Conservation (phyloP, 2,888 invertebrate species). For the Entomobrya proxima region DNA sequence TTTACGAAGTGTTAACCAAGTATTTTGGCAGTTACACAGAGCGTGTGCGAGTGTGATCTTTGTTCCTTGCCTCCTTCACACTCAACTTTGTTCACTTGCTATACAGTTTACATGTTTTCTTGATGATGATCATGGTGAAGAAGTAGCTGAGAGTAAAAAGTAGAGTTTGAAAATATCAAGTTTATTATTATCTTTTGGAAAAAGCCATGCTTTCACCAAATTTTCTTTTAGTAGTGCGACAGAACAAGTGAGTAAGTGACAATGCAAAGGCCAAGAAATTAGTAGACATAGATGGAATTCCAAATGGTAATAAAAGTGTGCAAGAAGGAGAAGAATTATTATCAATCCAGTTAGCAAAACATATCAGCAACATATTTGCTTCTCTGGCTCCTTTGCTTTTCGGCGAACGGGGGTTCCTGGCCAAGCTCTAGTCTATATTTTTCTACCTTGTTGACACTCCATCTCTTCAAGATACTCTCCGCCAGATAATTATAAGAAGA, state of each 20-base stretch:
- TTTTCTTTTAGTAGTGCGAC: conserved; percentile 20
- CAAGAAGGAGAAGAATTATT: conserved; percentile 18
- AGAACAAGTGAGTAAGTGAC: conserved; percentile 16
- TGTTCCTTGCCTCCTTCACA: conserved; percentile 15
- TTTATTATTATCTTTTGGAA: conserved; percentile 51
- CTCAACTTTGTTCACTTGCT: conserved; percentile 28
- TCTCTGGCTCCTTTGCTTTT: conserved; percentile 7
- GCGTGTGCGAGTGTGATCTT: conserved; percentile 34
- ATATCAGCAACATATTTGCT: neutral
- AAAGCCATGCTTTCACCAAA: conserved; percentile 42
- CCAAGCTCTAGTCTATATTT: conserved; percentile 34
- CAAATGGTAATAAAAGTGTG: conserved; percentile 39
- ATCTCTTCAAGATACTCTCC: conserved; percentile 9
- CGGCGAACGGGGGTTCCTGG: neutral
- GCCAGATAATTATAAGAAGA: conserved; percentile 7
- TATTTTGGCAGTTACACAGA: conserved; percentile 59
- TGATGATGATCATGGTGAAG: conserved; percentile 1
- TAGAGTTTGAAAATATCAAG: conserved; percentile 31
- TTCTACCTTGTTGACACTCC: conserved; percentile 46
- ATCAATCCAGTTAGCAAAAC: conserved; percentile 13
- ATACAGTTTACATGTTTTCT: neutral
- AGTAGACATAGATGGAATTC: too few species aligned
- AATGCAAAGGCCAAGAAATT: neutral
- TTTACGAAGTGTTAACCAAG: conserved; percentile 51
- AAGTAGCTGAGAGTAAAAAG: conserved; percentile 10